Evolutionary conservation across 2,888 invertebrate species (phyloP).

Genomic region (Spodoptera exigua): DNA sequence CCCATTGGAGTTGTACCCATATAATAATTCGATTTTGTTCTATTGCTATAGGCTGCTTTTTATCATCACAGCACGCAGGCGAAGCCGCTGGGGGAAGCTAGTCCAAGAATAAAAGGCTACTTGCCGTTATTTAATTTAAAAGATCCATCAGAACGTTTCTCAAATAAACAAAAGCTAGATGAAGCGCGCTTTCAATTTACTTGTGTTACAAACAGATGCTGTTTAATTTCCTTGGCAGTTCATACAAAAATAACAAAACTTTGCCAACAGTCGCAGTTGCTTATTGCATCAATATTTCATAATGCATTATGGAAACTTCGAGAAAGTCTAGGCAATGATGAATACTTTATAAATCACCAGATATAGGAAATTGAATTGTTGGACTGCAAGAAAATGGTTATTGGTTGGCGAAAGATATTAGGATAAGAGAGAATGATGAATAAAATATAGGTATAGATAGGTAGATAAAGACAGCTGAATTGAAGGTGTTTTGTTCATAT

Average conservation of each 20-base stretch:
- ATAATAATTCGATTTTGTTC: too few species aligned
- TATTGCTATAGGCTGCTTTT: too few species aligned
- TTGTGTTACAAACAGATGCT: not conserved
- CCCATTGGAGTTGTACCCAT: too few species aligned
- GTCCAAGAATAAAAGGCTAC: too few species aligned
- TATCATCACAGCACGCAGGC: too few species aligned
- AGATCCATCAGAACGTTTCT: not conserved
- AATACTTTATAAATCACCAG: slow-evolving; percentile 31
- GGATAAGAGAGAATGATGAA: not conserved
- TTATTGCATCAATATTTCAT: slow-evolving; percentile 28
- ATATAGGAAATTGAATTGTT: slow-evolving; percentile 41
- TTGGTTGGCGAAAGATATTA: slow-evolving; percentile 30
- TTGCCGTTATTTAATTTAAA: too few species aligned
- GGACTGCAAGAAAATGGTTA: slow-evolving; percentile 13
- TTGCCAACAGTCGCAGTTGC: not conserved
- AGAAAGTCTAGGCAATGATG: slow-evolving; percentile 12
- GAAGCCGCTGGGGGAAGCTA: too few species aligned
- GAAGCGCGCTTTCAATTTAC: slow-evolving; percentile 2
- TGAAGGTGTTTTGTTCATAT: too few species aligned
- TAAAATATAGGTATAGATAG: too few species aligned
- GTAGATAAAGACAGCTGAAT: too few species aligned
- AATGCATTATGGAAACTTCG: slow-evolving; percentile 8
- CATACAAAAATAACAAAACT: not conserved
- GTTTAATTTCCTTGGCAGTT: slow-evolving; percentile 12
- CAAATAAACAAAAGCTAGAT: not conserved